Base-by-base conservation (phyloP, 2,113 vertebrate species). In the Pseudolaguvia tuberculata region DNA sequence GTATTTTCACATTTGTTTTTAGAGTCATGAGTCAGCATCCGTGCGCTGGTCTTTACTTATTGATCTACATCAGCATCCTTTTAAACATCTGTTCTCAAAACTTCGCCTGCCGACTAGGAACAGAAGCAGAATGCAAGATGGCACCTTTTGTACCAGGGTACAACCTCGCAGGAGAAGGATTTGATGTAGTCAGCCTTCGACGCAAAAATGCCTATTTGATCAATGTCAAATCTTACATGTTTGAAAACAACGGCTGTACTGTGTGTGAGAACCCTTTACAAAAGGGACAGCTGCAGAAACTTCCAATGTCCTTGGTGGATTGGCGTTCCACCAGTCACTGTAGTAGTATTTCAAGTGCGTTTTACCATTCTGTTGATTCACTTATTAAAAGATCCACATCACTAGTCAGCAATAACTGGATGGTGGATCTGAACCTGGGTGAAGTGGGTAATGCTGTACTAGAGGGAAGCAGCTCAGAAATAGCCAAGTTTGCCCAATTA, bases 131-230 rank as follows among this genome's bases (percentile, higher is more conserved):
- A 78, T 92, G 91, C 68, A 85, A 88, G 55, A 86, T 87, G 21
- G 86, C 87, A 21, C 79, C 86, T 3, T 90, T 89, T 72, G 89
- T 92, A 29, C 91, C 90, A 0, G 89, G 90, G 17, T 83, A 91
- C 83, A 91, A 91, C 77, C 87, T 92, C 52, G 90, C 88, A 1
- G 91, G 91, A n/a, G 90, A 92, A 62, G 91, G 91, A 42, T 92
- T 91, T 20, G 90, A 92, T 25, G 86, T 92, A 69, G 90, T 92
- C 31, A 79, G 74, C 3, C 86, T 92, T 90, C 83, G 76, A 6
- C 86, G 87, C 4, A 92, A 89, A 2, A 89, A 90, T 8, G 91
- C 90, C 0, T 92, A 89, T 50, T 84, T 92, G 72, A 91, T 92
- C 45, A 87, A 92, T 27, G 85, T 91, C 62, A 89, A 90, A 79